Base-by-base conservation (phyloP, 2,888 invertebrate genomes). In the Prosopocoilus inquinatus region DNA sequence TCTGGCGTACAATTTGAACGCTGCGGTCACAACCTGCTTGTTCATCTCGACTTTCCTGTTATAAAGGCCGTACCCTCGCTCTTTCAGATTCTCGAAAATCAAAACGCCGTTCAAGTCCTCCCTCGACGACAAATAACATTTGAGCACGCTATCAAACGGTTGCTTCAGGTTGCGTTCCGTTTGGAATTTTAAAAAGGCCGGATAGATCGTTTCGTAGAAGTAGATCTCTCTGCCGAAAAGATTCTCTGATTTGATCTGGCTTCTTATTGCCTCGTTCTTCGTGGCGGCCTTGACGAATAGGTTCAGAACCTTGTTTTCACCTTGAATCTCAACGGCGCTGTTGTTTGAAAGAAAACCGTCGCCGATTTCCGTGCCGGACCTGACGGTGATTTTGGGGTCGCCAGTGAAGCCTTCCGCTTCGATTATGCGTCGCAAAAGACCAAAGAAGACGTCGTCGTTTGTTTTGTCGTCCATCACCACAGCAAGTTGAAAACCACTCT, bases 251-350 rank as follows among this genome's bases (percentile, higher is more conserved):
- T 12, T 12, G 4, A 11, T 13, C 11, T 12, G 38, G 2, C 12
- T 15, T 7, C 64, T 41, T 8, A 57, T 16, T 13, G 53, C 46
- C 9, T 35, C 33, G 43, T 51, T 53, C 11, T 47, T 57, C n/a
- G 60, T 55, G 2, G 63, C 53, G 16, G 45, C 46, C 50, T 63
- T 63, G 9, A 58, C 39, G 41, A 63, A 47, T 39, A 61, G 33
- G 33, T 61, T 35, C 9, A 63, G 8, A 2, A n/a, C 44, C 38
- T 56, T 57, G 33, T 61, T 56, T 2, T 49, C 52, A 8, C 53
- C 58, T 3, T 35, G 41, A 1, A 62, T 12, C 3, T 52, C 28
- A 5, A 60, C 56, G 2, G 57, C 50, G 9, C 43, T 47, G 12
- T 60, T 47, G n/a, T 47, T 43, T 32, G 55, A 57, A n/a, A 55